Evolutionary conservation across 2,888 invertebrate species (phyloP).

Genomic region (Mayetiola destructor): DNA sequence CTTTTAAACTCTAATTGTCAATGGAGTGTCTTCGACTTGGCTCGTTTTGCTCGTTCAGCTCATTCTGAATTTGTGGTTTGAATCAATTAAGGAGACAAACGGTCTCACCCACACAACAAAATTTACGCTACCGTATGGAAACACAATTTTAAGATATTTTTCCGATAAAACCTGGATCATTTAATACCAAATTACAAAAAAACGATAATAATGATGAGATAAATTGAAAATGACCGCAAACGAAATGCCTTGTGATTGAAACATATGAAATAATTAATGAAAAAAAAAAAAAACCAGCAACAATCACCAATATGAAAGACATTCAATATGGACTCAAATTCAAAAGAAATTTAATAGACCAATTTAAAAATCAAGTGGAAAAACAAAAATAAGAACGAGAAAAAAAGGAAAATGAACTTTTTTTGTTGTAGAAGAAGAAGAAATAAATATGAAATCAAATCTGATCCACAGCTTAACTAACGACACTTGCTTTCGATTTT

Average conservation of each 20-base stretch:
- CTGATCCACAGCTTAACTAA: neutral
- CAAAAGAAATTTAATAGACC: too few species aligned
- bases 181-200: too few species aligned
- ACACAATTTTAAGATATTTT: neutral
- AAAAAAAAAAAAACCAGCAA: slow-evolving; percentile 1
- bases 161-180: too few species aligned
- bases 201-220: too few species aligned
- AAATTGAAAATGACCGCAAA: too few species aligned
- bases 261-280: too few species aligned
- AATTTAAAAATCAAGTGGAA: too few species aligned
- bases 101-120: neutral
- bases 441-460: neutral
- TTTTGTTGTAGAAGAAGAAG: neutral
- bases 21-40: neutral
- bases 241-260: too few species aligned
- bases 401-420: neutral
- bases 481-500: too few species aligned
- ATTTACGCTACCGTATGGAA: slow-evolving; percentile 10
- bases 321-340: neutral
- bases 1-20: slow-evolving; percentile 6
- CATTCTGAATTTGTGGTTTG: neutral
- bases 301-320: neutral
- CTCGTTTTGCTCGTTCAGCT: too few species aligned
- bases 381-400: neutral
- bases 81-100: too few species aligned